Evolutionary conservation across 2,797 vertebrate genomes (phyloP).

Genomic region (Labroides dimidiatus): DNA sequence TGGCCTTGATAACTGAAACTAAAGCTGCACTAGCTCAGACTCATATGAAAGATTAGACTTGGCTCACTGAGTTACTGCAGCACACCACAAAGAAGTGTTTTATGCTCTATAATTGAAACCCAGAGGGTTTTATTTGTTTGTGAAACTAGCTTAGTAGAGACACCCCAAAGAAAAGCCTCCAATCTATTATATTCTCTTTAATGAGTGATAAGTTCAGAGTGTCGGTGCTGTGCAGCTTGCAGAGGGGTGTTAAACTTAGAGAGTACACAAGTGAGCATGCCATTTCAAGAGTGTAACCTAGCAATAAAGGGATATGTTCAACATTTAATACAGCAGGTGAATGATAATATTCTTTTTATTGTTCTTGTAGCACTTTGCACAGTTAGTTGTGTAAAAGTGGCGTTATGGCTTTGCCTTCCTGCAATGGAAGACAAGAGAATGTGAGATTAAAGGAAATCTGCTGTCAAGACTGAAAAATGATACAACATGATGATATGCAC

Average conservation of each 20-base stretch:
- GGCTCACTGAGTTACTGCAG: constrained; percentile 10
- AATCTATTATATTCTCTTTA: background rate
- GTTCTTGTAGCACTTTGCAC: constrained; percentile 2
- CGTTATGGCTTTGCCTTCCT: constrained; percentile 32
- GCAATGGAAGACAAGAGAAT: constrained; percentile 50
- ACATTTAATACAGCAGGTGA: background rate
- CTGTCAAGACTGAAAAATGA: constrained; percentile 39
- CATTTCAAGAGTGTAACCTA: too few relatives aligned
- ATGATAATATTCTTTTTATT: constrained; percentile 10
- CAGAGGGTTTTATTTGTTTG: constrained; percentile 20
- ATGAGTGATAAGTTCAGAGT: constrained; percentile 6
- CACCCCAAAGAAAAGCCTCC: background rate
- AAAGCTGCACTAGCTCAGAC: constrained; percentile 7
- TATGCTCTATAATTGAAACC: constrained; percentile 23
- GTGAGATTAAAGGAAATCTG: constrained; percentile 53
- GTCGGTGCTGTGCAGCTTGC: background rate
- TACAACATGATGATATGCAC: constrained; percentile 43
- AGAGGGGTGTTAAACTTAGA: background rate
- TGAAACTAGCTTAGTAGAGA: constrained; percentile 17
- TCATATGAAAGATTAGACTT: constrained; percentile 18
- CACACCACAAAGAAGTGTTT: constrained; percentile 6
- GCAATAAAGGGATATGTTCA: too few relatives aligned
- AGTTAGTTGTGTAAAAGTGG: constrained; percentile 25
- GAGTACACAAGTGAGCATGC: too few relatives aligned
- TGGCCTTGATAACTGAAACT: background rate